phyloP scores from a whole-genome alignment of 2,888 invertebrate genomes.

The Cremastinae sp. region DNA sequence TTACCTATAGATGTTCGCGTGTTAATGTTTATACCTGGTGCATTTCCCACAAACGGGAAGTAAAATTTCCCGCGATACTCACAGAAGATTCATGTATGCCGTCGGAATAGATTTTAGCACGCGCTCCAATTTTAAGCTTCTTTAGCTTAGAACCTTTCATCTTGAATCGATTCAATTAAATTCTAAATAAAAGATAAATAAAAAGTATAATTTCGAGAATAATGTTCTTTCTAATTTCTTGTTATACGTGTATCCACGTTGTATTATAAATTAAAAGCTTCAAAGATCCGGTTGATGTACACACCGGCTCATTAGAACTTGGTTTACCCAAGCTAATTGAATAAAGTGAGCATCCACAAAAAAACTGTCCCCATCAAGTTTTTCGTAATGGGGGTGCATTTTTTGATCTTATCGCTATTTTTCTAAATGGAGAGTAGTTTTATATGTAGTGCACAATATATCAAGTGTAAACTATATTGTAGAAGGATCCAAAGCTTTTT shows the following conservation, averaged over 20 bases:
- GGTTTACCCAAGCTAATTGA: slow-evolving; percentile 49
- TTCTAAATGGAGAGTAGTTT: too few species aligned
- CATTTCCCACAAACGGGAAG: slow-evolving; percentile 29
- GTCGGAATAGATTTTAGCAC: too few species aligned
- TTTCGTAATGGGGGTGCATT: slow-evolving; percentile 3
- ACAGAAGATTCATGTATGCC: slow-evolving; percentile 24
- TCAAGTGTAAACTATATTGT: too few species aligned
- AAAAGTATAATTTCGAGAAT: too few species aligned
- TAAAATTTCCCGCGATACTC: slow-evolving; percentile 35
- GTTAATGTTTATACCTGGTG: slow-evolving; percentile 38
- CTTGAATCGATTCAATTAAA: too few species aligned
- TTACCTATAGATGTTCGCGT: slow-evolving; percentile 44
- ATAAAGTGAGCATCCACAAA: slow-evolving; percentile 49
- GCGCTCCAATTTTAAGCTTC: too few species aligned
- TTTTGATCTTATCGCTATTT: slow-evolving; percentile 29
- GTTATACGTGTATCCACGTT: too few species aligned
- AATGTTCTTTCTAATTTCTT: too few species aligned
- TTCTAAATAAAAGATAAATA: too few species aligned
- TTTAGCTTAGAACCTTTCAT: too few species aligned
- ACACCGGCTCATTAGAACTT: slow-evolving; percentile 20
- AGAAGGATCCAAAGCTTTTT: not conserved
- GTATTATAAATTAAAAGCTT: too few species aligned
- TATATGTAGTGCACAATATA: too few species aligned
- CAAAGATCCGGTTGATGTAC: not conserved
- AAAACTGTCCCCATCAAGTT: slow-evolving; percentile 57